Conservation (phyloP, 2,113 vertebrate species). For the Drymodes brunneopygia region DNA sequence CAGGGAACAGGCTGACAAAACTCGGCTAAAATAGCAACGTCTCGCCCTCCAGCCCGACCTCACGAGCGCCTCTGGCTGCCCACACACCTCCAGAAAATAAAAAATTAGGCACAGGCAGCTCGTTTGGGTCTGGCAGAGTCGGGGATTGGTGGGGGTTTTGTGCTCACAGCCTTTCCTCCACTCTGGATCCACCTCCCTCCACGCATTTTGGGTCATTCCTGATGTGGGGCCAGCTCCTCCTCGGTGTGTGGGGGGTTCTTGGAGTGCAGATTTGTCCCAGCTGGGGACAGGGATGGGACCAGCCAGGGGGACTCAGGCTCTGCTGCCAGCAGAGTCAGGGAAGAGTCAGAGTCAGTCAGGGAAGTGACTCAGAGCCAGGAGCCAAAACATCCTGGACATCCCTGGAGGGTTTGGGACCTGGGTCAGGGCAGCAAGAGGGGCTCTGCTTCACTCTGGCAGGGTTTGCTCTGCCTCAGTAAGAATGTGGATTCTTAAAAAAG, state of each 20-base stretch:
- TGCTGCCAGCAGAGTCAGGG: no score
- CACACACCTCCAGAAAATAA: background rate
- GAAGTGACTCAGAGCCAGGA: background rate
- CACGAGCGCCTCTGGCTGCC: background rate
- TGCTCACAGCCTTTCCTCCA: background rate
- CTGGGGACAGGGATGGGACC: background rate
- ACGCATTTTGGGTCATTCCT: accelerated
- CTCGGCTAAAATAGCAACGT: background rate
- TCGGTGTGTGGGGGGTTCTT: accelerated
- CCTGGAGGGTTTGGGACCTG: background rate
- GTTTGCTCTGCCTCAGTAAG: background rate
- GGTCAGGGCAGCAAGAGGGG: background rate
- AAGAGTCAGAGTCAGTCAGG: no score
- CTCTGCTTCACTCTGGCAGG: background rate
- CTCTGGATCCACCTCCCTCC: background rate
- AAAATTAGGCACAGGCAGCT: background rate
- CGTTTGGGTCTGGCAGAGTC: background rate
- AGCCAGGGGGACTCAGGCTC: background rate
- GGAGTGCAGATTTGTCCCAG: background rate
- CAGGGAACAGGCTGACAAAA: background rate
- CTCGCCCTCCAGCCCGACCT: background rate
- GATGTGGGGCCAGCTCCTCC: background rate
- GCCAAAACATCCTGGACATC: accelerated
- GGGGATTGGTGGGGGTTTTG: background rate
- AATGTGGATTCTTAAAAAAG: background rate